Evolutionary conservation across 2,797 vertebrate genomes (phyloP), one percentile per base, ranked within the genome.

Genomic region (Emys orbicularis): DNA sequence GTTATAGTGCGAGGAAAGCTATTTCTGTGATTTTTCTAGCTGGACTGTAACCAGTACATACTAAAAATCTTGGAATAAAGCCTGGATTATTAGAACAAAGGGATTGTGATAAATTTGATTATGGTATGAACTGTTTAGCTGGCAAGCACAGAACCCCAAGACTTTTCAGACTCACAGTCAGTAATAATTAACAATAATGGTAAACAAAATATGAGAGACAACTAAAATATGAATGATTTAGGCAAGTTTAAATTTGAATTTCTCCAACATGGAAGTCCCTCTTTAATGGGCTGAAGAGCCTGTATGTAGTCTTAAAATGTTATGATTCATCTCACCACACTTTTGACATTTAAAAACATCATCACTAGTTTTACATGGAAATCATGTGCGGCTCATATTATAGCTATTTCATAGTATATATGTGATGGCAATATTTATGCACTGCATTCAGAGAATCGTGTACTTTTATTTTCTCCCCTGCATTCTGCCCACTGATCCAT

Each of bases 21-120:
- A 92, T 93, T 77, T 85, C 86, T 86, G 6, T 76, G 89, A 72
- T 27, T 90, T 95, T 89, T 80, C 53, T 53, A 89, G n/a, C 50
- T 80, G 85, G 81, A 93, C 81, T 74, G 56, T 72, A 83, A 89
- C 12, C 79, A 84, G 41, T 4, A 19, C 12, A 52, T 52, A 79
- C 4, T 34, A 34, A 53, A 93, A 93, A 85, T 87, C 89, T 9
- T 82, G 72, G 11, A 56, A 81, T 89, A 95, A 93, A 80, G 19
- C 53, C 86, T 41, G 81, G 93, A 88, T 52, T 1, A 89, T 49
- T 83, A 83, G 56, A 59, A 59, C 81, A 83, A 83, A 83, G 44
- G 29, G 18, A 57, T 90, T 84, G 54, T 90, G 59, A 80, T 76
- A 84, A 89, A 91, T 83, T 59, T 1, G 9, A 21, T 29, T 4